Conservation (phyloP, 2,113 vertebrate genomes). For the Scolopax mira region DNA sequence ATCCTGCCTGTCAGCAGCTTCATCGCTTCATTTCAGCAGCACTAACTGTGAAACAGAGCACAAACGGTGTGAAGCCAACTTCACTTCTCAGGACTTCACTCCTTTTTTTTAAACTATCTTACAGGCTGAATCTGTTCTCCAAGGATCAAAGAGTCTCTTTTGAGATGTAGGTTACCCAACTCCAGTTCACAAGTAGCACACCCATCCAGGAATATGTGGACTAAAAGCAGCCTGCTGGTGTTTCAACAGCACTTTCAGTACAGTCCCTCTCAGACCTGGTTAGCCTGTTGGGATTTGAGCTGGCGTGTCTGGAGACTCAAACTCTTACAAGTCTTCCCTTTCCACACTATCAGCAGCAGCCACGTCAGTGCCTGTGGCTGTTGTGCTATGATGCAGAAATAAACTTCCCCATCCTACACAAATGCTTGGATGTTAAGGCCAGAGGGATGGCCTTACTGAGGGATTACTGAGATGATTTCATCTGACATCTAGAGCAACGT, state of each 20-base stretch:
- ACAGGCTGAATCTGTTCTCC: not conserved
- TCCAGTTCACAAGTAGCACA: not conserved
- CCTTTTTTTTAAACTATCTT: not conserved
- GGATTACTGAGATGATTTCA: not conserved
- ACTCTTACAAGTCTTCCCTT: not conserved
- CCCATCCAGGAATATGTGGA: not conserved
- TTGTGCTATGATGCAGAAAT: slow-evolving; percentile 6
- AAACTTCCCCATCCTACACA: slow-evolving; percentile 26
- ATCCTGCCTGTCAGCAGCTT: not conserved
- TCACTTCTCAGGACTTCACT: not conserved
- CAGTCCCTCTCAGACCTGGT: not conserved
- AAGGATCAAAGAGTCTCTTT: not conserved
- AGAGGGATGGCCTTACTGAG: too few relatives aligned
- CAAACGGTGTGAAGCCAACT: fast-evolving
- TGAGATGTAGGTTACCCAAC: not conserved
- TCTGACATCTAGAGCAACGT: not conserved
- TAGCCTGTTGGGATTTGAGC: not conserved
- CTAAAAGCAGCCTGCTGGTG: not conserved
- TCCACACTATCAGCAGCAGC: not conserved
- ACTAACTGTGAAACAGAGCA: not conserved
- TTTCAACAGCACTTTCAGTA: not conserved
- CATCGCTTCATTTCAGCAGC: not conserved
- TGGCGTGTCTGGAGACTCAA: not conserved
- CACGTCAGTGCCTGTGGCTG: not conserved
- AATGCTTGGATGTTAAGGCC: not conserved